These are phyloP conservation scores for Deroptyus accipitrinus DNA, from an alignment of 2,113 vertebrate genomes.

Conservation along the genomic window DNA sequence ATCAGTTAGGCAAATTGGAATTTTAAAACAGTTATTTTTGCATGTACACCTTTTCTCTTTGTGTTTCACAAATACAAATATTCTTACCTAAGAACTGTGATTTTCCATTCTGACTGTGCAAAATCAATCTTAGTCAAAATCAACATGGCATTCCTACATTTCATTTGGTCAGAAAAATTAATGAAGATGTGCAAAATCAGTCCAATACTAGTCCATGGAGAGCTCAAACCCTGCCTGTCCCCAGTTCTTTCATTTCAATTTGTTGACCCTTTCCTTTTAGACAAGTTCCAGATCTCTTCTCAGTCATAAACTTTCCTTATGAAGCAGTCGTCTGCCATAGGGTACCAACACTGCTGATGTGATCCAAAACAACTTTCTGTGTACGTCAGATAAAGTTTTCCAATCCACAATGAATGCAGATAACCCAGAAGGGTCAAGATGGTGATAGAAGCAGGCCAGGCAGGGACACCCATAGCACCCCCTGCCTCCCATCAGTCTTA, in stretches of 20 bases:
- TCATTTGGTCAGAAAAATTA: background rate
- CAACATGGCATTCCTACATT: background rate
- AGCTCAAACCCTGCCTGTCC: background rate
- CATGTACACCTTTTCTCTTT: background rate
- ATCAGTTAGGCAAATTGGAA: background rate
- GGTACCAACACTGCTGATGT: background rate
- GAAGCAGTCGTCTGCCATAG: background rate
- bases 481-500: background rate
- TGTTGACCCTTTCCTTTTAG: background rate
- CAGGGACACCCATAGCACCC: background rate
- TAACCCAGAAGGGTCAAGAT: background rate
- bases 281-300: background rate
- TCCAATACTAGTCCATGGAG: background rate
- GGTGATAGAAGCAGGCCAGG: background rate
- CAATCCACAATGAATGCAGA: accelerated
- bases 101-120: background rate
- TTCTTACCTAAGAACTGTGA: background rate
- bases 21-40: background rate
- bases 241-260: background rate
- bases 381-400: accelerated
- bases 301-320: background rate
- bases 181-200: background rate
- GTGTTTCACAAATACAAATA: background rate
- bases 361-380: background rate
- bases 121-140: background rate